phyloP scores from a whole-genome alignment of 2,797 vertebrate species.

The Tadarida brasiliensis region DNA sequence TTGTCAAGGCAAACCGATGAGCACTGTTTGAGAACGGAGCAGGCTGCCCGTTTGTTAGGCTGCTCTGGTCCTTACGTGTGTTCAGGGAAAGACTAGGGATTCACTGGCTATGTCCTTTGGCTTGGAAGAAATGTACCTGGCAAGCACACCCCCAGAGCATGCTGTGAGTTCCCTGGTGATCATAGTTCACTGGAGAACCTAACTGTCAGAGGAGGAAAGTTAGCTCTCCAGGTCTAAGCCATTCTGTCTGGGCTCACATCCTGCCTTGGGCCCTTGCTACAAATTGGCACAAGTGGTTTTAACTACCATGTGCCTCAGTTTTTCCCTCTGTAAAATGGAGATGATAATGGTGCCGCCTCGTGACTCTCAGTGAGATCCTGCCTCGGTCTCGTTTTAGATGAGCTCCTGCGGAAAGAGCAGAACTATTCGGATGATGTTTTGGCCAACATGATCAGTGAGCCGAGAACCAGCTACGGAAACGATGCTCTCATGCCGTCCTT shows the following conservation, averaged over 20 bases:
- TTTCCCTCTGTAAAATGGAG: background rate
- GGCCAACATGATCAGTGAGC: slow-evolving; percentile 96
- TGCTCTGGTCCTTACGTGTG: background rate
- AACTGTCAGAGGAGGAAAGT: background rate
- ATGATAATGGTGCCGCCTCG: accelerated
- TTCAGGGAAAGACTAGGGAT: background rate
- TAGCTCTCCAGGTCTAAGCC: background rate
- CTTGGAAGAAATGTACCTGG: too few species aligned
- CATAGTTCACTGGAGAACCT: background rate
- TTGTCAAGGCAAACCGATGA: background rate
- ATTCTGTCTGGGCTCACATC: background rate
- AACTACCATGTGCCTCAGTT: background rate
- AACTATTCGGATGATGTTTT: slow-evolving; percentile 97
- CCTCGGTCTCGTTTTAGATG: slow-evolving; percentile 89
- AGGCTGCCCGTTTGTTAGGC: accelerated
- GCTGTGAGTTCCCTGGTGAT: background rate
- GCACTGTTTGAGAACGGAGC: background rate
- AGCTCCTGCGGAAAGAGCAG: slow-evolving; percentile 97
- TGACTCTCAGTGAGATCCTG: background rate
- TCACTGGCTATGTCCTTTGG: accelerated
- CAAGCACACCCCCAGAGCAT: background rate
- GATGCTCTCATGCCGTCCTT: slow-evolving; percentile 97
- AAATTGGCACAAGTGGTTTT: background rate
- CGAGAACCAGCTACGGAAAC: slow-evolving; percentile 97
- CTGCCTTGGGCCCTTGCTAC: background rate